A percentile compares a stretch with the other conserved stretches of the same genome.
Conservation (phyloP, 2,888 invertebrate species). For the Lissonota sp. region DNA sequence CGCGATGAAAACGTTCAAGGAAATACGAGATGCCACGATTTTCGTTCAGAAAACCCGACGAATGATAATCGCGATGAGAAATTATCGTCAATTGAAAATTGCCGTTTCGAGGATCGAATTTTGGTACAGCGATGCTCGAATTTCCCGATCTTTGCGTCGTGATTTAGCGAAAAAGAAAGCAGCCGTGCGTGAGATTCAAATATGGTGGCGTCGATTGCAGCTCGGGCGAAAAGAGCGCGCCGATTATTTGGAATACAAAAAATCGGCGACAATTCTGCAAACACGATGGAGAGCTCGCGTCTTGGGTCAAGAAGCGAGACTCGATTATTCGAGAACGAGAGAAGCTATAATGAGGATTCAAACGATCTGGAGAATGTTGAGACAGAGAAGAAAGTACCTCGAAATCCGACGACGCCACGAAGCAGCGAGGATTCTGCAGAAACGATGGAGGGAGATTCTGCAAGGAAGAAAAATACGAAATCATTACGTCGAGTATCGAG, state of each 20-base stretch:
- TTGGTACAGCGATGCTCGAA: constrained; percentile 81
- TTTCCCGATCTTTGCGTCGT: constrained; percentile 55
- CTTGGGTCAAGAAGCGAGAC: constrained; percentile 71
- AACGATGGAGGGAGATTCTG: constrained; percentile 75
- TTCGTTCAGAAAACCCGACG: constrained; percentile 80
- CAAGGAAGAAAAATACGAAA: constrained; percentile 62
- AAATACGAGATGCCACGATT: constrained; percentile 64
- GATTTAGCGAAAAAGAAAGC: constrained; percentile 54
- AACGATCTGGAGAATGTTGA: constrained; percentile 69
- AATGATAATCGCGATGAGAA: constrained; percentile 80
- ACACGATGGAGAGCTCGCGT: constrained; percentile 74
- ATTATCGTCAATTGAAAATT: constrained; percentile 76
- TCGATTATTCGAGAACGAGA: constrained; percentile 73
- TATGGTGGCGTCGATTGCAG: constrained; percentile 73
- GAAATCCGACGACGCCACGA: constrained; percentile 30
- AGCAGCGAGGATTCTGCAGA: constrained; percentile 72
- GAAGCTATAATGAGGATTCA: constrained; percentile 79
- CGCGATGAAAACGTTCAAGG: constrained; percentile 45
- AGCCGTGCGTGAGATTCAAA: constrained; percentile 72
- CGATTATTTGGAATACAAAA: constrained; percentile 59
- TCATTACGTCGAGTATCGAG: constrained; percentile 42
- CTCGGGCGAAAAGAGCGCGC: constrained; percentile 22
- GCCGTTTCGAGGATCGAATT: constrained; percentile 85
- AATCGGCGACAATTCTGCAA: constrained; percentile 72
- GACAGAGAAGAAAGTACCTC: constrained; percentile 54